Conservation (phyloP, 2,113 vertebrate species). For the Notarius lentiginosus region DNA sequence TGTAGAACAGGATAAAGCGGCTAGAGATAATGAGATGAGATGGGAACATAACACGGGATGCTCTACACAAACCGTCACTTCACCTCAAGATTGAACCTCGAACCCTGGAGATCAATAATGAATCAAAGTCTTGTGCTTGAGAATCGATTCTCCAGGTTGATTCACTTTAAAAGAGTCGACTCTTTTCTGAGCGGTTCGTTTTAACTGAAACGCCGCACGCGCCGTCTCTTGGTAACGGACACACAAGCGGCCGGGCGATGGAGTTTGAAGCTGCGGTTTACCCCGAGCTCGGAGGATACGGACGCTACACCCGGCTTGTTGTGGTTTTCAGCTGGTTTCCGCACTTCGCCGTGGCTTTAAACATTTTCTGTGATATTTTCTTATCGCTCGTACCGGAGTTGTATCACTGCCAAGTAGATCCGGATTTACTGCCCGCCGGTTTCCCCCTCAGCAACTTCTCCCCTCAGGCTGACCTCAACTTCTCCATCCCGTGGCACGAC, state of each 20-base stretch:
- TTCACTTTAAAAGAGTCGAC: background rate
- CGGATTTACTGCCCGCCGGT: slow-evolving; percentile 68
- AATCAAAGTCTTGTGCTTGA: background rate
- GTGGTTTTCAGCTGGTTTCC: slow-evolving; percentile 76
- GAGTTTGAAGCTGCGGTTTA: slow-evolving; percentile 68
- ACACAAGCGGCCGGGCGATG: slow-evolving; percentile 54
- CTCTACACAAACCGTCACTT: no score
- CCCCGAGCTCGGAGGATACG: slow-evolving; percentile 71
- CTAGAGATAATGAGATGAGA: no score
- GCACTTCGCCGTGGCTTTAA: slow-evolving; percentile 73
- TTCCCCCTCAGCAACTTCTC: slow-evolving; percentile 69
- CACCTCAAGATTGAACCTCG: no score
- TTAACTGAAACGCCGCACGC: background rate
- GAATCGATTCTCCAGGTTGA: background rate
- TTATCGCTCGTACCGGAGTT: slow-evolving; percentile 68
- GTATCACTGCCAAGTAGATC: slow-evolving; percentile 75
- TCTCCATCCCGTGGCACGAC: slow-evolving; percentile 71
- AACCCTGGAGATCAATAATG: no score
- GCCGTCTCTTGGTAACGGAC: background rate
- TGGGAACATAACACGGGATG: no score
- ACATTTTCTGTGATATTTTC: slow-evolving; percentile 72
- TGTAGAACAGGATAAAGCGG: no score
- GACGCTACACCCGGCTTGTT: slow-evolving; percentile 70
- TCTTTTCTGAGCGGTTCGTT: background rate
- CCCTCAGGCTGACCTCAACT: slow-evolving; percentile 64